A percentile compares a stretch with the other conserved stretches of the same genome.
These are phyloP conservation scores for Ichneumon xanthorius DNA, from an alignment of 2,888 invertebrate genomes.

Conservation along the genomic window DNA sequence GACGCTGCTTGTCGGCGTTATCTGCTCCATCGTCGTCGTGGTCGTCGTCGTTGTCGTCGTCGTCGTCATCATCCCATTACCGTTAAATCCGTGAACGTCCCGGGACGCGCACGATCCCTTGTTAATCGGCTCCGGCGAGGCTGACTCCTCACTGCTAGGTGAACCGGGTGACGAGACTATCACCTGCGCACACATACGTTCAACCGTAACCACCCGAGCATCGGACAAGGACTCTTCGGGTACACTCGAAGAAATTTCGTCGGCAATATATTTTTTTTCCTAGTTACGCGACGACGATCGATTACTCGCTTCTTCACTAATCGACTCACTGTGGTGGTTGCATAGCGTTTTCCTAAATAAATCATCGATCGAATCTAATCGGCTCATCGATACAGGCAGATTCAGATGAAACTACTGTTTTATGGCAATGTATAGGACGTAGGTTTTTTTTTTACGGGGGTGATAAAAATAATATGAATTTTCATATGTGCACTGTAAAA, in stretches of 20 bases:
- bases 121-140: conserved; percentile 92
- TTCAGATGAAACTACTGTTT: background rate
- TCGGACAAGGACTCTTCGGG: background rate
- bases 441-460: background rate
- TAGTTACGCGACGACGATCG: conserved; percentile 1
- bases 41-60: conserved; percentile 82
- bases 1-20: conserved; percentile 87
- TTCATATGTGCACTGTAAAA: background rate
- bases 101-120: conserved; percentile 86
- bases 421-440: background rate
- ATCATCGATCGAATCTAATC: conserved; percentile 9
- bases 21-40: conserved; percentile 84
- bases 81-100: conserved; percentile 65
- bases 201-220: conserved; percentile 52
- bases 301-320: background rate
- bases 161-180: conserved; percentile 93
- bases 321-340: conserved; percentile 21
- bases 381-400: conserved; percentile 30
- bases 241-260: background rate
- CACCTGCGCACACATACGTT: conserved; percentile 84
- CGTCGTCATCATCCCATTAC: conserved; percentile 80
- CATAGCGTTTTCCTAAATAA: conserved; percentile 24
- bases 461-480: background rate
- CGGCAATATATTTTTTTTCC: background rate
- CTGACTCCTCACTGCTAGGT: conserved; percentile 94